Evolutionary conservation across 2,113 vertebrate genomes (phyloP).

Genomic region (Bucco capensis): DNA sequence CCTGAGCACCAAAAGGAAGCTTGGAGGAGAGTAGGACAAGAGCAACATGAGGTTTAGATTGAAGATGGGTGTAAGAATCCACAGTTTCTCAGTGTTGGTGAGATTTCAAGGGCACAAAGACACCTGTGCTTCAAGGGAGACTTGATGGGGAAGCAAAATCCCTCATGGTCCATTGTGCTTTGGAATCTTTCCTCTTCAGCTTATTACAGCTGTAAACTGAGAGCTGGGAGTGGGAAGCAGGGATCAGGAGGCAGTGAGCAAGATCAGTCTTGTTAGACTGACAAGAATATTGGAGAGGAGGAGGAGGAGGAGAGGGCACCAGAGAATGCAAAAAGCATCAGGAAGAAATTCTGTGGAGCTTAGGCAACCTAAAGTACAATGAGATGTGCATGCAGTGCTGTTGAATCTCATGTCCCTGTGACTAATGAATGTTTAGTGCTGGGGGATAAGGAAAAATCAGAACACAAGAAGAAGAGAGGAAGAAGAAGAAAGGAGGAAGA

Average conservation of each 20-base stretch:
- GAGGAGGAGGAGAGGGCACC: neutral
- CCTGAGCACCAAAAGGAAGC: neutral
- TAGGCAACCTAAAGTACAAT: neutral
- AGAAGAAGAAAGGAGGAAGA: neutral
- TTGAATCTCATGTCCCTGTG: slow-evolving; percentile 1
- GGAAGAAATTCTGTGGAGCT: neutral
- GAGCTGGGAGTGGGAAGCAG: neutral
- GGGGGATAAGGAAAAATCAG: neutral
- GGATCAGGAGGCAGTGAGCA: neutral
- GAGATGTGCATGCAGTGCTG: neutral
- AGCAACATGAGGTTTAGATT: neutral
- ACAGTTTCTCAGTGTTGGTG: neutral
- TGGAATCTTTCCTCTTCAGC: neutral
- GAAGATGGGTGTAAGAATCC: neutral
- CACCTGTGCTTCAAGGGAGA: neutral
- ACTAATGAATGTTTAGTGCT: neutral
- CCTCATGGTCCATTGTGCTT: neutral
- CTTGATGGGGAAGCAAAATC: neutral
- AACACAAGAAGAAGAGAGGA: neutral
- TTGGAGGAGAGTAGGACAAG: neutral
- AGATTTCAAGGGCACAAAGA: neutral
- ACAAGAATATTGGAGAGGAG: neutral
- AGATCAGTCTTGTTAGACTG: neutral
- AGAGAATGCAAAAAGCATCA: neutral
- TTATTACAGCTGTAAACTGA: neutral